Conservation (phyloP, 2,113 vertebrate species). For the Euleptes europaea region DNA sequence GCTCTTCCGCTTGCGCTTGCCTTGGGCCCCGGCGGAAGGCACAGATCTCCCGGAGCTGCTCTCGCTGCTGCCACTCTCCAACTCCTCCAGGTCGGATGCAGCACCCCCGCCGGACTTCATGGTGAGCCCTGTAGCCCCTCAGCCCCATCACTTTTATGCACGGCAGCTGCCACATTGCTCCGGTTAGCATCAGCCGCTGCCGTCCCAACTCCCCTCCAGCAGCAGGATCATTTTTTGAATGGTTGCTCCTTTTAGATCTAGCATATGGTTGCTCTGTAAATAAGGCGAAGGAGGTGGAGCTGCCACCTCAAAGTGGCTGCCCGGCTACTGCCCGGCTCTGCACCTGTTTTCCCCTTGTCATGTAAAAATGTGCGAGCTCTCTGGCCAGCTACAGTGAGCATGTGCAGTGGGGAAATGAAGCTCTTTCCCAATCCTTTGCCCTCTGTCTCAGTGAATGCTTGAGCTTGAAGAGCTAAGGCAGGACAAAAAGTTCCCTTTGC, state of each 20-base stretch:
- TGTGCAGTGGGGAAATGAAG: not conserved
- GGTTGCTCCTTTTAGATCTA: slow-evolving; percentile 80
- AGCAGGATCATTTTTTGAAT: slow-evolving; percentile 76
- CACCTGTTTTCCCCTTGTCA: slow-evolving; percentile 73
- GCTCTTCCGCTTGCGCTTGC: slow-evolving; percentile 52
- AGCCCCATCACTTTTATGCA: slow-evolving; percentile 68
- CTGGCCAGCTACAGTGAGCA: not conserved
- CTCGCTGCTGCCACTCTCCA: slow-evolving; percentile 71
- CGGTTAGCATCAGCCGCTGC: slow-evolving; percentile 46
- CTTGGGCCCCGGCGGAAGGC: slow-evolving; percentile 33
- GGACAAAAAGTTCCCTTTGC: not conserved
- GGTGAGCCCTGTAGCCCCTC: slow-evolving; percentile 49
- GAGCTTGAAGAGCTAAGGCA: not conserved
- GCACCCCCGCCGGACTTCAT: slow-evolving; percentile 54
- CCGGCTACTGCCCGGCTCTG: slow-evolving; percentile 26
- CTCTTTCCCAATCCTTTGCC: not conserved
- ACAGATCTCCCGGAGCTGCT: slow-evolving; percentile 49
- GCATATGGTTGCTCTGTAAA: slow-evolving; percentile 65
- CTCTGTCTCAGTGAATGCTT: not conserved
- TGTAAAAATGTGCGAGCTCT: slow-evolving; percentile 8
- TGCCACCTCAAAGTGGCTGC: slow-evolving; percentile 11
- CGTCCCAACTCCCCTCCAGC: slow-evolving; percentile 68
- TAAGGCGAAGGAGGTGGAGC: slow-evolving; percentile 78
- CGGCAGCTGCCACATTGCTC: slow-evolving; percentile 47
- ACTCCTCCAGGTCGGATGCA: slow-evolving; percentile 71